Evolutionary conservation across 1,140 invertebrate species (phyloP), one percentile per base, ranked within the genome.

Genomic region (Andricus grossulariae): DNA sequence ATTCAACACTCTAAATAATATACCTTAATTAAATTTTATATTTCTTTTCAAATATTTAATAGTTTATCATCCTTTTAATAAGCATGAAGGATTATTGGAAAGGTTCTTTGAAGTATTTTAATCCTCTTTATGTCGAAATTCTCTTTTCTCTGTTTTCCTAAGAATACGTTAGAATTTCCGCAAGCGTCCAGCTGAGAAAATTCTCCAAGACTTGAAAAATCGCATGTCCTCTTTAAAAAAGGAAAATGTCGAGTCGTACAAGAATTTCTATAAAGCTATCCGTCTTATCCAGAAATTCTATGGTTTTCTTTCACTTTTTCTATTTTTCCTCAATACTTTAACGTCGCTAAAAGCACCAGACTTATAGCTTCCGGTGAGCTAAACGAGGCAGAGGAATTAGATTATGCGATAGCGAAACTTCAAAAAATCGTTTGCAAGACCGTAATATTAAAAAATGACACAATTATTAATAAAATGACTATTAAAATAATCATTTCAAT

Each of bases 241-340:
- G 57, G 32, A 66, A 16, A 21, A 32, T 32, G 57, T 32, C 19
- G 39, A 66, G 60, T 39, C 15, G 25, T 8, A 16, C 4, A 66
- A 66, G 32, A 39, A 66, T 66, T 66, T 66, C 60, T 39, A 66
- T 66, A 2, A 39, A 32, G 21, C 32, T 4, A 66, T 66, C 15
- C 15, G 32, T 66, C 60, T 66, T 66, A 39, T 32, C n/a, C 21
- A 16, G 32, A 39, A 66, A 66, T 32, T 66, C 25, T 39, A 66
- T 66, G 25, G 32, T 45, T 66, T 60, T 66, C 25, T 32, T 39
- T 66, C 32, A 16, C 0, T 8, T 66, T 66, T 16, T 66, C 15
- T 66, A 45, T 66, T 66, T 66, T 66, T 66, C 60, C 39, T 25
- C 12, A 16, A 66, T 66, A 39, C 25, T 66, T 66, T 16, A n/a